A percentile compares a stretch with the other conserved stretches of the same genome.
phyloP scores from a whole-genome alignment of 2,113 vertebrate genomes.

The Eurystomus gularis region DNA sequence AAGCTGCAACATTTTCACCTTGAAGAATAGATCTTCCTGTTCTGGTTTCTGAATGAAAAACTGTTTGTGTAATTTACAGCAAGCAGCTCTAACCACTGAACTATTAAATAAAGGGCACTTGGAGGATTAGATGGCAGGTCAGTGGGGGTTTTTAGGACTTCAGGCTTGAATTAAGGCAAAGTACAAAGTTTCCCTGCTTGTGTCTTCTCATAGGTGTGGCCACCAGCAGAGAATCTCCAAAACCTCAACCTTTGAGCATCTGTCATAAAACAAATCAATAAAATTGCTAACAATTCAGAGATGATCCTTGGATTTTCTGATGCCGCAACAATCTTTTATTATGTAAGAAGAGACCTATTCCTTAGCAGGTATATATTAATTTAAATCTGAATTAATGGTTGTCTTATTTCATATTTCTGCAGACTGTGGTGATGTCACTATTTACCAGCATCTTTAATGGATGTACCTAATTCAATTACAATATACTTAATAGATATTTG shows the following conservation, averaged over 20 bases:
- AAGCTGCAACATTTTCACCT: conserved; percentile 14
- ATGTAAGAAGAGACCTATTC: not conserved
- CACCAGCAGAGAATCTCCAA: not conserved
- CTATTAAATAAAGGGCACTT: not conserved
- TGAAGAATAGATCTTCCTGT: not conserved
- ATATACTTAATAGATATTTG: not conserved
- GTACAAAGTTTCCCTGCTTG: not conserved
- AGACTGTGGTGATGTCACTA: not conserved
- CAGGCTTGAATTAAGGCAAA: not conserved
- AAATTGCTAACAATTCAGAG: not conserved
- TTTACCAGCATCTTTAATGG: not conserved
- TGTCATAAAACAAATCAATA: not conserved
- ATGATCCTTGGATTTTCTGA: not conserved
- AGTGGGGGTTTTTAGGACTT: not conserved
- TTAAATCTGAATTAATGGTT: not conserved
- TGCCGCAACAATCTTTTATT: not conserved
- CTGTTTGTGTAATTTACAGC: not conserved
- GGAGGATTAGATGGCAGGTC: not conserved
- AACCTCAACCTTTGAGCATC: not conserved
- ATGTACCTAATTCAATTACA: not conserved
- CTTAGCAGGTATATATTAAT: not conserved
- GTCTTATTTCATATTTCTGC: not conserved
- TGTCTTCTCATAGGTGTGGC: not conserved
- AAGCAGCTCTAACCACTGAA: not conserved
- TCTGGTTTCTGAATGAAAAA: not conserved